A percentile compares a stretch with the other conserved stretches of the same genome.
These are phyloP conservation scores for Phalacrocorax brasilianus DNA, from an alignment of 2,113 vertebrate genomes.

Conservation along the genomic window DNA sequence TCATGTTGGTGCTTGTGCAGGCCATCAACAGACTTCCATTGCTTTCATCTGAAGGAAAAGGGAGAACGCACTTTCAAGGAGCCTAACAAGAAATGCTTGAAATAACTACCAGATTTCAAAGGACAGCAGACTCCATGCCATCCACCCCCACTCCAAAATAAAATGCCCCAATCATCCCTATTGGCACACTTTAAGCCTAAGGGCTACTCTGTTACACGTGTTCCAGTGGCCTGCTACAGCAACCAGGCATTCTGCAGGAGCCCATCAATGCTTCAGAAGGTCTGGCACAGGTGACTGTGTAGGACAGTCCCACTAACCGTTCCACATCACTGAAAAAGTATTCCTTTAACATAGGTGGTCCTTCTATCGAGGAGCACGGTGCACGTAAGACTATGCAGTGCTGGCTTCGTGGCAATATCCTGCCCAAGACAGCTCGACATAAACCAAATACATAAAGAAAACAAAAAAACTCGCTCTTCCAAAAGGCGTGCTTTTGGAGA, in stretches of 20 bases:
- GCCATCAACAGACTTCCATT: neutral
- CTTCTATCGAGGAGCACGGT: rapidly evolving
- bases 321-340: neutral
- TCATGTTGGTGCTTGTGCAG: neutral
- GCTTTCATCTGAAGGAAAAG: neutral
- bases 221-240: neutral
- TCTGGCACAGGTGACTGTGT: too few relatives aligned
- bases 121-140: rapidly evolving
- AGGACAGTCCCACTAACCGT: neutral
- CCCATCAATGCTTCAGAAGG: neutral
- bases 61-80: neutral
- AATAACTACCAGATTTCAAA: rapidly evolving
- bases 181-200: too few relatives aligned
- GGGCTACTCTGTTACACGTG: too few relatives aligned
- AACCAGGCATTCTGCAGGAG: neutral
- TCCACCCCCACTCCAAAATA: rapidly evolving
- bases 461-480: rapidly evolving
- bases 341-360: neutral
- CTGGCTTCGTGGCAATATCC: neutral
- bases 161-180: neutral
- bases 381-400: too few relatives aligned
- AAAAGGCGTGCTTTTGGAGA: neutral
- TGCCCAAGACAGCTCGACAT: neutral
- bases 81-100: neutral
- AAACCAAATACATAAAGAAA: neutral